Base-by-base conservation (phyloP, 2,113 vertebrate species). In the Megaleporinus macrocephalus region DNA sequence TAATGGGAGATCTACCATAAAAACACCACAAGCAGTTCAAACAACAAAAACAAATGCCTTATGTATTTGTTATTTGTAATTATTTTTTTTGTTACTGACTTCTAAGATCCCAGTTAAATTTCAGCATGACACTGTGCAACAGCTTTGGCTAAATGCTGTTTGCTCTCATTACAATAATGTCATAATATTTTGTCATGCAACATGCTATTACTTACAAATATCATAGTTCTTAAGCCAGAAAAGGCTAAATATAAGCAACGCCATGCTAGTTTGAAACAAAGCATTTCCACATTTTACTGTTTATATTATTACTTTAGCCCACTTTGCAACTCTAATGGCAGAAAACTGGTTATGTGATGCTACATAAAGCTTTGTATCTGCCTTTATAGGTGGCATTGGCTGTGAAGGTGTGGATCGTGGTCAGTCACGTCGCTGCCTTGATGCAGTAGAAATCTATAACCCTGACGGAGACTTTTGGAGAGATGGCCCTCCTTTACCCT, bases 401-500 rank as follows among this genome's bases (percentile, higher is more conserved):
- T 99, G 98, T 63, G 88, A 94, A 36, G 97, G 96, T 44, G 88
- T 81, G 4, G 98, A 99, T 89, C 90, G 91, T 76, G 97, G 97
- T n/a, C 98, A 99, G 82, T 95, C 96, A 36, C 95, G 98, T 6
- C 95, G 93, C 80, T 99, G 97, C 71, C 96, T 99, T 0, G 93
- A 96, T 61, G 91, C 87, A 2, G 96, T 99, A 68, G 97, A 99
- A 90, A 97, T 99, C 88, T 99, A 99, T 87, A 98, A 96, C 57
- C 92, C 95, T 1, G 97, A 98, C 16, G 94, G 95, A 61, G 94
- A 98, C 89, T 96, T 94, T 51, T 99, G 98, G 98, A 95, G 96
- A 79, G 94, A 97, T 2, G 97, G 98, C 18, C 95, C 96, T 30
- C 84, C 92, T 1, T 93, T 98, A 88, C 97, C 96, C 5, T 95